Base-by-base conservation (phyloP, 2,888 invertebrate genomes). In the Lithodes maja region DNA sequence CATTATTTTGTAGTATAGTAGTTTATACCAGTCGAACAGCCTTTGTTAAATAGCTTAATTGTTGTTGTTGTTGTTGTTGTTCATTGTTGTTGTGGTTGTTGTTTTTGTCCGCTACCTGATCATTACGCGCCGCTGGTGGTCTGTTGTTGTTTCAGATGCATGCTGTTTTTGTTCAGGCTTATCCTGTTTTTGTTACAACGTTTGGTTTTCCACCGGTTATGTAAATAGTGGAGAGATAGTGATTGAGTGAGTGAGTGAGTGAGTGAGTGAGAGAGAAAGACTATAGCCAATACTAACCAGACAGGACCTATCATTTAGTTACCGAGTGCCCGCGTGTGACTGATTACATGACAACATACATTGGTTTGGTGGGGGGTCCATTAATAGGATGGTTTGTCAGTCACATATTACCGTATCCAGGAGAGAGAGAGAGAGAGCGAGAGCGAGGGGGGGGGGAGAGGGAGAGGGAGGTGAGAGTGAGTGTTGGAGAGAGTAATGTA, bases 61-160 rank as follows among this genome's bases (percentile, higher is more conserved):
- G 12, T 71, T 71, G 71, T 71, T 71, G 71, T 71, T n/a, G 71
- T 71, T 71, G 71, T 71, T 71, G 71, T 71, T 71, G 71, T 71
- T 71, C 12, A 3, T 71, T 3, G 71, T 71, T 12, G 71, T 71
- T 3, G 9, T 71, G 9, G 71, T 71, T 71, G 71, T 71, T n/a
- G 71, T 71, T 71, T 7, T 71, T 71, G 7, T 71, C 12, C 71
- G 71, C 17, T 3, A 3, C 71, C 71, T 71, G 15, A 71, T n/a
- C 71, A 71, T 71, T 71, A 71, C 71, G 71, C 3, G 3, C 17
- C 15, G 71, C 15, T 71, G 71, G 71, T n/a, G 12, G 9, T n/a
- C 71, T n/a, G 71, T 71, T 12, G 12, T 71, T 71, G 71, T 71
- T 71, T 3, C 33, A 33, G 33, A 33, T 33, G 0, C 33, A 33